Evolutionary conservation across 2,797 vertebrate genomes (phyloP).

Genomic region (Catharus ustulatus): DNA sequence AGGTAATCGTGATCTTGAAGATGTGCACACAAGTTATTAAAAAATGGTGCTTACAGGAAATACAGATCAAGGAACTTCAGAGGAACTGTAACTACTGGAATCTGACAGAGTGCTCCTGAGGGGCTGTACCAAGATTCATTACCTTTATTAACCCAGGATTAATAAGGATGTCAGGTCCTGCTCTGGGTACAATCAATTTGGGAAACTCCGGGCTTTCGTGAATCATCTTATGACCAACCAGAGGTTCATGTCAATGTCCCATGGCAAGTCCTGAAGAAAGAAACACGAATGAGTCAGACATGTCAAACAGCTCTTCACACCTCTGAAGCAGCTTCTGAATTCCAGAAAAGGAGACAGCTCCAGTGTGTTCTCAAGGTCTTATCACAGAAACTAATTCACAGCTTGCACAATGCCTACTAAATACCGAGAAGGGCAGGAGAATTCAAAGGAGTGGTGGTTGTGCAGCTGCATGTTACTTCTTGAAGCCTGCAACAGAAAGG

Average conservation of each 20-base stretch:
- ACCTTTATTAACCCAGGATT: background rate
- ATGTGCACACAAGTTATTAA: background rate
- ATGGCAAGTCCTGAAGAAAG: conserved; percentile 1
- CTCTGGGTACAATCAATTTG: background rate
- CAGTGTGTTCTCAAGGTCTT: background rate
- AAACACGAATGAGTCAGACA: conserved; percentile 4
- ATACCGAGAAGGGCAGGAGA: background rate
- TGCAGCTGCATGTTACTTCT: background rate
- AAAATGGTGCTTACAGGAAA: background rate
- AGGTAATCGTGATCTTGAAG: background rate
- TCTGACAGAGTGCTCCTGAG: background rate
- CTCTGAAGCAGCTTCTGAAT: background rate
- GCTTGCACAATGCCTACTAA: conserved; percentile 23
- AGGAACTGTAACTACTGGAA: background rate
- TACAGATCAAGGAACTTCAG: background rate
- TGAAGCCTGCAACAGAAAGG: background rate
- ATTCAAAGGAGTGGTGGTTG: conserved; percentile 4
- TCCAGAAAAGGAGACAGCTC: background rate
- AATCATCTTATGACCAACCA: background rate
- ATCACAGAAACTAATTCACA: background rate
- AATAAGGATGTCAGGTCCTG: background rate
- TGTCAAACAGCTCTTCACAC: background rate
- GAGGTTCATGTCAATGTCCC: background rate
- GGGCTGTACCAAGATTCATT: background rate
- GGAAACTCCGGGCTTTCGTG: background rate